phyloP scores from a whole-genome alignment of 2,113 vertebrate genomes.

The Vulpes vulpes region DNA sequence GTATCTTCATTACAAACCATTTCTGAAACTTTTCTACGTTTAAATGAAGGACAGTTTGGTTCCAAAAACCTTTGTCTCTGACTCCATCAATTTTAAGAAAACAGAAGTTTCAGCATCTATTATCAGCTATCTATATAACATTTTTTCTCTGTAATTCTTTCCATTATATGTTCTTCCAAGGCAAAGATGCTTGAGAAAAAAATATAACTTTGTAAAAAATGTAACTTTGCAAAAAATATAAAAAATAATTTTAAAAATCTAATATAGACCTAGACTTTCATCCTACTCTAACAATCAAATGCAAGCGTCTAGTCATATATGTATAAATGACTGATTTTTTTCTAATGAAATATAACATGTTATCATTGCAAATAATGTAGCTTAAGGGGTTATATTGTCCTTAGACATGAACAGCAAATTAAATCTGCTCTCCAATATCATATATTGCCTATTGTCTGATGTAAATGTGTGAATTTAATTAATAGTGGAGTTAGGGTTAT shows the following conservation, averaged over 20 bases:
- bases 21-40: slow-evolving; percentile 47
- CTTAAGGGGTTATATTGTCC: neutral
- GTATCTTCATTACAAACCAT: slow-evolving; percentile 3
- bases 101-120: slow-evolving; percentile 15
- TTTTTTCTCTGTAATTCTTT: slow-evolving; percentile 13
- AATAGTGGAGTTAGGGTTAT: neutral
- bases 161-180: neutral
- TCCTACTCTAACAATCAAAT: neutral
- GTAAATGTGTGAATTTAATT: neutral
- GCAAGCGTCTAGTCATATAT: neutral
- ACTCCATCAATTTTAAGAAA: slow-evolving; percentile 55
- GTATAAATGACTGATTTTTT: neutral
- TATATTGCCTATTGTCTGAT: neutral
- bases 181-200: slow-evolving; percentile 18
- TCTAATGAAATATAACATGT: neutral
- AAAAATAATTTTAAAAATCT: neutral
- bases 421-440: neutral
- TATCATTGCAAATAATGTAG: slow-evolving; percentile 17
- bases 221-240: neutral
- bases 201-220: neutral
- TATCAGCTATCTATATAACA: slow-evolving; percentile 7
- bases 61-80: slow-evolving; percentile 2
- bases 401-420: slow-evolving; percentile 20
- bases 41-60: slow-evolving; percentile 5
- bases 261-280: neutral